phyloP scores from a whole-genome alignment of 2,797 vertebrate species.

The Darevskia nairensis region DNA sequence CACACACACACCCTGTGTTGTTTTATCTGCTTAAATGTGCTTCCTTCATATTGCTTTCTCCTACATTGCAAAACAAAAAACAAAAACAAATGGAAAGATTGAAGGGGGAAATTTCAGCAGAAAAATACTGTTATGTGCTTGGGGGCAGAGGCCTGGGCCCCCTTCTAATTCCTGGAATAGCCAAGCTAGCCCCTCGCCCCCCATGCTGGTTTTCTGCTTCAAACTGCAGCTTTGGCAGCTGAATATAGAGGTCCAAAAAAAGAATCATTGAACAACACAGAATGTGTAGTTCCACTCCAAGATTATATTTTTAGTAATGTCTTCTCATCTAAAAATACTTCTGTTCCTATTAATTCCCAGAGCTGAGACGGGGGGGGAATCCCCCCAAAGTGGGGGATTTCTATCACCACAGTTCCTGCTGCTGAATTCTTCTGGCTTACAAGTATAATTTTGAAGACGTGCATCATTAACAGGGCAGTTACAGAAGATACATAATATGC shows the following conservation, averaged over 20 bases:
- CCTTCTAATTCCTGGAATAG: too few relatives aligned
- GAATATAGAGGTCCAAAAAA: not conserved
- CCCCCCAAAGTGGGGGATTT: not conserved
- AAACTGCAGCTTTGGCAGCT: not conserved
- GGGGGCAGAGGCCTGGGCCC: too few relatives aligned
- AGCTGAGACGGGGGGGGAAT: not conserved
- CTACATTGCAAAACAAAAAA: not conserved
- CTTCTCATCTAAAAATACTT: conserved; percentile 12
- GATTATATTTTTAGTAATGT: not conserved
- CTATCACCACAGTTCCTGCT: not conserved
- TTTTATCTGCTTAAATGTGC: not conserved
- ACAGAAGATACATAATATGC: not conserved
- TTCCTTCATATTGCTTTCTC: not conserved
- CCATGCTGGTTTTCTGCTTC: not conserved
- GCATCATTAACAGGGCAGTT: not conserved
- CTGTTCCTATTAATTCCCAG: conserved; percentile 14
- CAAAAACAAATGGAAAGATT: too few relatives aligned
- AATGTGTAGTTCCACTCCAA: not conserved
- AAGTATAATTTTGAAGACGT: not conserved
- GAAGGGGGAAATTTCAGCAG: not conserved
- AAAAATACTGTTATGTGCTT: too few relatives aligned
- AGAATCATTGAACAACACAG: not conserved
- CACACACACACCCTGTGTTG: too few relatives aligned
- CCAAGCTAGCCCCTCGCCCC: not conserved
- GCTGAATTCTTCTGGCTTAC: not conserved